phyloP scores from a whole-genome alignment of 2,797 vertebrate genomes.

The Phyllotis vaccarum region DNA sequence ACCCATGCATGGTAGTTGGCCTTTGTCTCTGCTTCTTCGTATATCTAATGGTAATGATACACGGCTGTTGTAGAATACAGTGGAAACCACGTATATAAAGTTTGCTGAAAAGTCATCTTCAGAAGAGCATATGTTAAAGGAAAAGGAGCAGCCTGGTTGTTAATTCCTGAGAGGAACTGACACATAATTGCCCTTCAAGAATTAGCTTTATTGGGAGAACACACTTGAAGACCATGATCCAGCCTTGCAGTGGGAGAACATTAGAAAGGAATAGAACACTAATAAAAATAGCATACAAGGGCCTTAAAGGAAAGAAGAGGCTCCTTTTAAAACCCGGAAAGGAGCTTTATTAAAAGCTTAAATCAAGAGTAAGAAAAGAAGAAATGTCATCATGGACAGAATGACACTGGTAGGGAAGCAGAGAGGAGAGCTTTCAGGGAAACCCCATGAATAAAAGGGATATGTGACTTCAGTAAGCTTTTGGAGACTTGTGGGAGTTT shows the following conservation, averaged over 20 bases:
- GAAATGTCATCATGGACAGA: neutral
- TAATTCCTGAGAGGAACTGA: neutral
- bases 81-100: neutral
- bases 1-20: neutral
- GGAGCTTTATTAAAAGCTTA: neutral
- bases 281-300: neutral
- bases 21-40: conserved; percentile 15
- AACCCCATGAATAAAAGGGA: neutral
- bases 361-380: neutral
- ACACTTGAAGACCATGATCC: neutral
- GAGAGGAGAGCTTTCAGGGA: neutral
- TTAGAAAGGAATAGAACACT: neutral
- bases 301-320: neutral
- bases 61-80: no score
- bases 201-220: neutral
- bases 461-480: neutral
- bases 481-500: neutral
- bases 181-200: neutral
- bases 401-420: neutral
- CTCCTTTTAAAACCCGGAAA: neutral
- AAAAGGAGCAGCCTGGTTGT: neutral
- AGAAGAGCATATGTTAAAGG: neutral
- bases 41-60: neutral
- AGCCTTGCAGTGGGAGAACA: neutral
- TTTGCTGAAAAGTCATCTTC: neutral